phyloP scores from a whole-genome alignment of 2,888 invertebrate species.

The Epinotia nisella region DNA sequence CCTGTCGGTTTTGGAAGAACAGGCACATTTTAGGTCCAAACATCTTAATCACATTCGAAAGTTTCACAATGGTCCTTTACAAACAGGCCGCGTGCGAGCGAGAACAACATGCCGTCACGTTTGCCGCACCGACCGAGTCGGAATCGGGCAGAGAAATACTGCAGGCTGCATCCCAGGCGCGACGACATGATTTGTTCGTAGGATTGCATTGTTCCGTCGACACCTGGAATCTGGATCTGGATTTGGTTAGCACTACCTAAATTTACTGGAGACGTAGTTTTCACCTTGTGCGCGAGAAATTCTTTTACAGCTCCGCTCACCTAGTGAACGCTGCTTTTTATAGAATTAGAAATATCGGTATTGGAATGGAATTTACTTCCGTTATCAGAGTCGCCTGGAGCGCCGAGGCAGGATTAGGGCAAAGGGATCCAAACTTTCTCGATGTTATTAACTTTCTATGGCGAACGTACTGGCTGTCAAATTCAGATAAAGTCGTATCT shows the following conservation, averaged over 20 bases:
- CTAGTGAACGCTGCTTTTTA: not conserved
- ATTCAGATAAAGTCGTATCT: slow-evolving; percentile 45
- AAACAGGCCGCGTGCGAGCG: not conserved
- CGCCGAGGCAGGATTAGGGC: slow-evolving; percentile 61
- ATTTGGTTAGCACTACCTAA: slow-evolving; percentile 69
- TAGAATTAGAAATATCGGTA: slow-evolving; percentile 23
- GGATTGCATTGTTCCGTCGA: slow-evolving; percentile 77
- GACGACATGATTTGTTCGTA: slow-evolving; percentile 71
- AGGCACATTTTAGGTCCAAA: not conserved
- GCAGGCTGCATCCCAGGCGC: slow-evolving; percentile 48
- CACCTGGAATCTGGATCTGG: slow-evolving; percentile 79
- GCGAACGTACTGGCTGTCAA: slow-evolving; percentile 59
- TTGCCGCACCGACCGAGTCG: slow-evolving; percentile 2
- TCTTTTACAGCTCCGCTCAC: slow-evolving; percentile 17
- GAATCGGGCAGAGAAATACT: slow-evolving; percentile 43
- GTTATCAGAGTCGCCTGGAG: slow-evolving; percentile 44
- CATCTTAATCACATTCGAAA: slow-evolving; percentile 6
- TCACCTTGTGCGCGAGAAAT: slow-evolving; percentile 29
- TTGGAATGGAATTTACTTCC: slow-evolving; percentile 32
- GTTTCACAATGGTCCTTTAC: slow-evolving; percentile 1
- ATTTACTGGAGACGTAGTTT: slow-evolving; percentile 40
- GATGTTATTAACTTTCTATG: slow-evolving; percentile 64
- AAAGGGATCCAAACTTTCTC: slow-evolving; percentile 62
- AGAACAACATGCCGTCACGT: slow-evolving; percentile 7
- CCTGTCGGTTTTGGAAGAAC: slow-evolving; percentile 42